Evolutionary conservation across 1,140 invertebrate species (phyloP).

Genomic region (Eupristina koningsbergeri): DNA sequence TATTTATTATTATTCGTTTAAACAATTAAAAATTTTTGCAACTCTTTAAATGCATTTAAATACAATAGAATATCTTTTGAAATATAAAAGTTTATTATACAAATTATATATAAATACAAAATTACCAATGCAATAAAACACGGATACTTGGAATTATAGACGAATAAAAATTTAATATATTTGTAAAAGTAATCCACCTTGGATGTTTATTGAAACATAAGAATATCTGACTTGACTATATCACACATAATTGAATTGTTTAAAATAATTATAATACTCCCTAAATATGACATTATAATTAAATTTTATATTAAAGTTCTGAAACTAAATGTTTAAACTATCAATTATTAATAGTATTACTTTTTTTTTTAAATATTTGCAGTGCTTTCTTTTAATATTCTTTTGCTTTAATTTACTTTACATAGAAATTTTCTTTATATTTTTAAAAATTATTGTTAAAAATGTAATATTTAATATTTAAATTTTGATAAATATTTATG

Average conservation of each 20-base stretch:
- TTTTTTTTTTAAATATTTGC: too few species aligned
- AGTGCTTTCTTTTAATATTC: not conserved
- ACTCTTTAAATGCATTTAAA: too few species aligned
- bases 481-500: not conserved
- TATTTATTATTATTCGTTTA: not conserved
- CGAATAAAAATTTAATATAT: too few species aligned
- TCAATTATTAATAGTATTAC: not conserved
- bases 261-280: not conserved
- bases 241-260: not conserved
- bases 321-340: not conserved
- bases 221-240: not conserved
- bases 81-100: too few species aligned
- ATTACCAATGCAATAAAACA: too few species aligned
- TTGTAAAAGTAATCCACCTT: not conserved
- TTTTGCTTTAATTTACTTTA: not conserved
- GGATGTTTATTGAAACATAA: not conserved
- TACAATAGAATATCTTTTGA: too few species aligned
- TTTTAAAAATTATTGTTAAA: not conserved
- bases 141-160: too few species aligned
- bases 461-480: not conserved
- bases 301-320: not conserved
- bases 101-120: too few species aligned
- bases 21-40: too few species aligned
- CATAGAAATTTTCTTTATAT: too few species aligned
- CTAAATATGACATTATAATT: not conserved